These are phyloP conservation scores for Leptestheria dahalacensis DNA, from an alignment of 1,140 invertebrate genomes.

Conservation along the genomic window DNA sequence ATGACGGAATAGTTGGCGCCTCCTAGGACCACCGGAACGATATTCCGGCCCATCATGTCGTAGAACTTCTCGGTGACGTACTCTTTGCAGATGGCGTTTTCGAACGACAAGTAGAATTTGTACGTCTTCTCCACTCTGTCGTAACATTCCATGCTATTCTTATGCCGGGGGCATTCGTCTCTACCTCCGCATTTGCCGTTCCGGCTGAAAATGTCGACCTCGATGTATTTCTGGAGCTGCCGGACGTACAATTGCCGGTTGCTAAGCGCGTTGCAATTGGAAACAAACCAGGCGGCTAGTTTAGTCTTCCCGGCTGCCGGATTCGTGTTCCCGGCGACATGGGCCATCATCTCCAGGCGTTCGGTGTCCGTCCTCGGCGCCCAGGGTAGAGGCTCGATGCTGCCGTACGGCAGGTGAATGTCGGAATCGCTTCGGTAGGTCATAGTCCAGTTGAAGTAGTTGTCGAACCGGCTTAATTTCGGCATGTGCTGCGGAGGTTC, in stretches of 20 bases:
- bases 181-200: constrained; percentile 27
- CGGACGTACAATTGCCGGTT: constrained; percentile 27
- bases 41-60: not conserved
- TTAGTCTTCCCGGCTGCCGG: constrained; percentile 17
- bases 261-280: constrained; percentile 26
- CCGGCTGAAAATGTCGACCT: constrained; percentile 31
- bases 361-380: not conserved
- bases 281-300: too few relatives aligned
- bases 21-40: too few relatives aligned
- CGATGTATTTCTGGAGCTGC: constrained; percentile 28
- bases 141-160: not conserved
- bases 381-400: constrained; percentile 2
- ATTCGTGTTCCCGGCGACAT: not conserved
- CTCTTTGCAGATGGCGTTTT: constrained; percentile 25
- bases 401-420: constrained; percentile 24
- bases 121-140: constrained; percentile 20
- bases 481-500: constrained; percentile 7
- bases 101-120: constrained; percentile 30
- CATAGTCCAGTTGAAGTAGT: constrained; percentile 34
- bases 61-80: constrained; percentile 28
- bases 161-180: constrained; percentile 17
- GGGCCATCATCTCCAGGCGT: not conserved
- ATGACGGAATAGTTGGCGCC: too few relatives aligned
- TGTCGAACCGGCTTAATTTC: not conserved
- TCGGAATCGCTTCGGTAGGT: constrained; percentile 30